Evolutionary conservation across 2,113 vertebrate species (phyloP).

Genomic region (Nothobranchius furzeri): DNA sequence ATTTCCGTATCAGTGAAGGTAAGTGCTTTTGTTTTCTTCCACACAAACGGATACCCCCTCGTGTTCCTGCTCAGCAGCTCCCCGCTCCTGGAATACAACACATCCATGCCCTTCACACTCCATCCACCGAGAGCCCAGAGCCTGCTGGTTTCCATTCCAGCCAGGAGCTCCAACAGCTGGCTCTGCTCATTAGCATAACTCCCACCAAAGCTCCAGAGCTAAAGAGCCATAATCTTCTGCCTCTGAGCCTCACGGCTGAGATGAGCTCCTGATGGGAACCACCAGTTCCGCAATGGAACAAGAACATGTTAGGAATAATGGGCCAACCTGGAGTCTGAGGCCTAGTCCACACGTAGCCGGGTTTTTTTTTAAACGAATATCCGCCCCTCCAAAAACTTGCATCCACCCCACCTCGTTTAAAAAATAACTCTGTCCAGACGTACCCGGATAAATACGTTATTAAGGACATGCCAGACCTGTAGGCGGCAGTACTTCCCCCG

Average conservation of each 20-base stretch:
- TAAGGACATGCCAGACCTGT: too few relatives aligned
- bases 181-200: constrained; percentile 38
- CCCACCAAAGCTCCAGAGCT: constrained; percentile 30
- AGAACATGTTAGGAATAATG: not conserved
- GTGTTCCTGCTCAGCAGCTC: constrained; percentile 21
- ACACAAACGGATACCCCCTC: constrained; percentile 6
- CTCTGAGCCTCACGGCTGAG: constrained; percentile 10
- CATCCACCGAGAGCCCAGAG: constrained; percentile 15
- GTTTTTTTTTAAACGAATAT: too few relatives aligned
- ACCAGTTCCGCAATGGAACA: not conserved
- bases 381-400: too few relatives aligned
- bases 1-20: constrained; percentile 19
- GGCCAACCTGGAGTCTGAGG: not conserved
- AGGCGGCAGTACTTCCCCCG: too few relatives aligned
- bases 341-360: too few relatives aligned
- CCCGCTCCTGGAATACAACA: constrained; percentile 31
- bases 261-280: constrained; percentile 5
- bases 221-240: constrained; percentile 22
- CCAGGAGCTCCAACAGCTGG: constrained; percentile 47
- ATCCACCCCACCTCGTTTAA: too few relatives aligned
- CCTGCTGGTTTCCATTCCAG: constrained; percentile 34
- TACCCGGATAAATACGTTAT: too few relatives aligned
- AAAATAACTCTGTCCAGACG: too few relatives aligned
- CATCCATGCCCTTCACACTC: constrained; percentile 35
- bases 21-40: constrained; percentile 21